A percentile compares a stretch with the other conserved stretches of the same genome.
These are phyloP conservation scores for Hepsetus odoe DNA, from an alignment of 2,113 vertebrate genomes.

Conservation along the genomic window DNA sequence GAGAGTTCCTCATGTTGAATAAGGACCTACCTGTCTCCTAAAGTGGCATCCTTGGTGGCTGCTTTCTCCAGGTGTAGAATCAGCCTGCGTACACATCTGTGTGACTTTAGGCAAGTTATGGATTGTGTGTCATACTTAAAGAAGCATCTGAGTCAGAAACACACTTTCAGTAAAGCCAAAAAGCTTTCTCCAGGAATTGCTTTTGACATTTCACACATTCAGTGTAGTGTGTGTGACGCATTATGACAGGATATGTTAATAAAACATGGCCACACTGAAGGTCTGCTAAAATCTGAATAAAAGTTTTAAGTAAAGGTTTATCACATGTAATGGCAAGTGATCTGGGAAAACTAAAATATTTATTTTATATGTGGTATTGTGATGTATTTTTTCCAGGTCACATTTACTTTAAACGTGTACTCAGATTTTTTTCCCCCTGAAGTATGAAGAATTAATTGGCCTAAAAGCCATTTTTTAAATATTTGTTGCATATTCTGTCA, in stretches of 20 bases:
- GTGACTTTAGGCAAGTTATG: neutral
- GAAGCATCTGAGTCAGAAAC: neutral
- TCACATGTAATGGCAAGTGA: too few relatives aligned
- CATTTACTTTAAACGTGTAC: too few relatives aligned
- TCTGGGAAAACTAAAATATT: too few relatives aligned
- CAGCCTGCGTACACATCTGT: neutral
- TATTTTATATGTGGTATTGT: too few relatives aligned
- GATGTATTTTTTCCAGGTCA: too few relatives aligned
- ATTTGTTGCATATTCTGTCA: too few relatives aligned
- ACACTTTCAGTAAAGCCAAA: neutral
- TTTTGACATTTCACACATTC: neutral
- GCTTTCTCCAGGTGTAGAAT: neutral
- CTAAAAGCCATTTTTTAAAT: too few relatives aligned
- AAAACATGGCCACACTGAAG: neutral
- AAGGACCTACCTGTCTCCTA: neutral
- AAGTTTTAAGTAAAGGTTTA: too few relatives aligned
- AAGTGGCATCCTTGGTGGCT: neutral
- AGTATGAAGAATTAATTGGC: too few relatives aligned
- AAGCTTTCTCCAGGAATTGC: neutral
- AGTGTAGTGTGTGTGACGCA: too few relatives aligned
- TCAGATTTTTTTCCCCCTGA: too few relatives aligned
- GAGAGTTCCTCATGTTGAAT: neutral
- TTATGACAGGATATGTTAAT: constrained; percentile 11
- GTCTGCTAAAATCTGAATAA: neutral
- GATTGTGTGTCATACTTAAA: neutral